Base-by-base conservation (phyloP, 2,888 invertebrate species). In the Campaea margaritaria region DNA sequence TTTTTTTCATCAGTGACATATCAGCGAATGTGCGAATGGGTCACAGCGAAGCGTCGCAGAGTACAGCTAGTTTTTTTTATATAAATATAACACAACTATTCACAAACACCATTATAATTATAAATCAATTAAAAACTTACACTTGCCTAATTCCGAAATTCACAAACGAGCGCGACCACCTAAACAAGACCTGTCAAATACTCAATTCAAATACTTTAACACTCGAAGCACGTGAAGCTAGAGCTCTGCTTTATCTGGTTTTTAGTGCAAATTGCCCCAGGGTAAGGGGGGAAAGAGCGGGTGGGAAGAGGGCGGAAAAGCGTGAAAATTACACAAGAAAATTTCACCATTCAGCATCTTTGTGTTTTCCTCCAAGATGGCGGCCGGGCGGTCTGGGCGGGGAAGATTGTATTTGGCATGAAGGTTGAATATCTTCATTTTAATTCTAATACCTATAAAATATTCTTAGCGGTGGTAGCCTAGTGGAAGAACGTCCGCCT, bases 241-340 rank as follows among this genome's bases (percentile, higher is more conserved):
- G 49, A 58, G 67, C 34, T 69, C 69, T 62, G 8, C 12, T n/a
- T 57, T 59, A 15, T 50, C 53, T 68, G 69, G 72, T 53, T 56
- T 58, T 59, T 46, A 60, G 50, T 34, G 62, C 58, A 68, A 70
- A 69, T 70, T 72, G 66, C 70, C 68, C 63, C 47, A 34, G 63
- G 44, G 41, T 58, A 45, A 49, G 48, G 55, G 41, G 62, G 60
- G 45, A 42, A 72, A 72, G 59, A 62, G 72, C 59, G 59, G 62
- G 68, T 69, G 67, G 64, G 62, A 58, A 75, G 71, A 74, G 82
- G 81, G 81, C 74, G 86, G 86, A 87, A 86, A 86, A 88, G 86
- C 87, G 89, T 83, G 91, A 91, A 91, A 91, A 91, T 92, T 91
- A 91, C 88, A 90, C 88, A 89, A 91, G 91, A 91, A 92, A 92